These are phyloP conservation scores for Trachurus trachurus DNA, from an alignment of 2,797 vertebrate species.

Conservation along the genomic window DNA sequence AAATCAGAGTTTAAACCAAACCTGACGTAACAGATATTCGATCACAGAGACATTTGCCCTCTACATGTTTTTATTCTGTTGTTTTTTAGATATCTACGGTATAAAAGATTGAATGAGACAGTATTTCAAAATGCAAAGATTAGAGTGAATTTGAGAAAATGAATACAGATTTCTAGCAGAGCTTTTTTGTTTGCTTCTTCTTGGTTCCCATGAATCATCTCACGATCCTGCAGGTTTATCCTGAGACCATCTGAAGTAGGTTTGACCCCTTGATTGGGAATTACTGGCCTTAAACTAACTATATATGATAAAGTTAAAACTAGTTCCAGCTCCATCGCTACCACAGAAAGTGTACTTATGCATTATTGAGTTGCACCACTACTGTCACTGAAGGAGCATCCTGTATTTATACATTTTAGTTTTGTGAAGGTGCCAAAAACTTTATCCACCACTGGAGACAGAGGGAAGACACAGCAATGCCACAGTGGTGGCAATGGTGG, in stretches of 20 bases:
- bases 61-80: no score
- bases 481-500: constrained; percentile 9
- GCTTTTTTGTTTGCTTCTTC: no score
- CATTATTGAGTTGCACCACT: neutral
- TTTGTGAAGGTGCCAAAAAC: neutral
- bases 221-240: neutral
- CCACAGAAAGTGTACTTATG: neutral
- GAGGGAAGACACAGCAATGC: neutral
- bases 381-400: neutral
- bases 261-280: neutral
- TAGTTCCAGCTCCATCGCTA: neutral
- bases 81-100: neutral
- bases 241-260: neutral
- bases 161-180: no score
- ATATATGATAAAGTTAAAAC: neutral
- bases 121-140: no score
- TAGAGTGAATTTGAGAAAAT: no score
- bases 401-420: neutral
- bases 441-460: neutral
- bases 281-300: neutral
- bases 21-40: no score
- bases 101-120: neutral
- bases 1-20: no score
- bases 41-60: no score
- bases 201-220: neutral